Percentiles rank a stretch among this genome's conserved stretches.
Conservation (phyloP, 2,797 vertebrate genomes). For the Siniperca scherzeri region DNA sequence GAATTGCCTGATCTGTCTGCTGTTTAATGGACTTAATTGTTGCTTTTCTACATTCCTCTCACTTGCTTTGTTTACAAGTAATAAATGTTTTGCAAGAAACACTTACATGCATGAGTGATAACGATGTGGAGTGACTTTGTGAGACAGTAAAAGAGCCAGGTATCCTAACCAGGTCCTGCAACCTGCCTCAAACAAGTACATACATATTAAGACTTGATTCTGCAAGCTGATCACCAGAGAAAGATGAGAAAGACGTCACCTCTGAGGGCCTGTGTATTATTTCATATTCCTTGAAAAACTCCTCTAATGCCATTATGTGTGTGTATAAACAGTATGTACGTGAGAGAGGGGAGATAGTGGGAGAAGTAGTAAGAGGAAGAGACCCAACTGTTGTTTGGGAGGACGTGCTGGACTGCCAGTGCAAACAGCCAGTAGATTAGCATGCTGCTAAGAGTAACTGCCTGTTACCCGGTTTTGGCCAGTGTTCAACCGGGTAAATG, state of each 20-base stretch:
- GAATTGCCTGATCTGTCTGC: neutral
- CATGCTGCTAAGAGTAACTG: constrained; percentile 7
- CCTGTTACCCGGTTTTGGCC: neutral
- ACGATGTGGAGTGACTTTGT: neutral
- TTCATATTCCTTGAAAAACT: neutral
- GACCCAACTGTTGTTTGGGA: neutral
- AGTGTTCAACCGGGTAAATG: neutral
- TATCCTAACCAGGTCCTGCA: neutral
- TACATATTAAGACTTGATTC: neutral
- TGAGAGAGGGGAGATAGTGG: neutral
- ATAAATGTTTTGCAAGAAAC: neutral
- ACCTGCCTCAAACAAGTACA: neutral
- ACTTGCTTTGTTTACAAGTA: neutral
- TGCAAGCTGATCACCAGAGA: neutral
- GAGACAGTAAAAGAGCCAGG: neutral
- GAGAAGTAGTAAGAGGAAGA: neutral
- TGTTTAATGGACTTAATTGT: neutral
- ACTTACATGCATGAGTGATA: neutral
- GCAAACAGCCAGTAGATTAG: constrained; percentile 12
- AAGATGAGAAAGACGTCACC: neutral
- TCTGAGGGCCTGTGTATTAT: neutral
- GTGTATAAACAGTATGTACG: neutral
- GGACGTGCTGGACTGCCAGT: constrained; percentile 18
- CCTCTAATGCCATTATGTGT: neutral
- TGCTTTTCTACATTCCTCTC: neutral